phyloP scores from a whole-genome alignment of 2,113 vertebrate genomes.

The Garra rufa region DNA sequence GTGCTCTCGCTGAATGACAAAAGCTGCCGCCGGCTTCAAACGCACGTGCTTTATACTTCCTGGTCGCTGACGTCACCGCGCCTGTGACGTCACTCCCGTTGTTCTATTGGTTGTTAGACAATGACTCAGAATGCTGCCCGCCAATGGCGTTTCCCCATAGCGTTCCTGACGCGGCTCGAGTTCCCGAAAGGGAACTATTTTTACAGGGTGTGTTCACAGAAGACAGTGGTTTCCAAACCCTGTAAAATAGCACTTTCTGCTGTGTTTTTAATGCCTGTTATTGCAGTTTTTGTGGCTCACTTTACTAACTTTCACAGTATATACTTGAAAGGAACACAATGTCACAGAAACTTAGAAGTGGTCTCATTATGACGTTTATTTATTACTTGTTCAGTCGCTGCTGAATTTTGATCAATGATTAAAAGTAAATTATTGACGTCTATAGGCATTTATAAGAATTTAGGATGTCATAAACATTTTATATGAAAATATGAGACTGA shows the following conservation, averaged over 20 bases:
- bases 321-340: neutral
- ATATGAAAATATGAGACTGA: neutral
- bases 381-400: constrained; percentile 1
- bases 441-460: neutral
- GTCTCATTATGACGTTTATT: neutral
- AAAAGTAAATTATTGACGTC: neutral
- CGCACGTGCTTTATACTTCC: no score
- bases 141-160: no score
- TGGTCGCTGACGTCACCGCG: no score
- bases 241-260: neutral
- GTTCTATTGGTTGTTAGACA: no score
- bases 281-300: neutral
- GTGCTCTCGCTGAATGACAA: no score
- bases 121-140: no score
- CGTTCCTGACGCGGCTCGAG: no score
- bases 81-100: no score
- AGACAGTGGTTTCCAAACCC: neutral
- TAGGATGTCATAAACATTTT: neutral
- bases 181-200: no score
- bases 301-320: no score
- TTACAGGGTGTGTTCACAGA: neutral
- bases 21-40: no score
- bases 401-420: neutral
- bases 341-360: neutral
- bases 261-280: no score